Evolutionary conservation across 2,113 vertebrate genomes (phyloP), one percentile per base, ranked within the genome.

Genomic region (Catharus minimus): DNA sequence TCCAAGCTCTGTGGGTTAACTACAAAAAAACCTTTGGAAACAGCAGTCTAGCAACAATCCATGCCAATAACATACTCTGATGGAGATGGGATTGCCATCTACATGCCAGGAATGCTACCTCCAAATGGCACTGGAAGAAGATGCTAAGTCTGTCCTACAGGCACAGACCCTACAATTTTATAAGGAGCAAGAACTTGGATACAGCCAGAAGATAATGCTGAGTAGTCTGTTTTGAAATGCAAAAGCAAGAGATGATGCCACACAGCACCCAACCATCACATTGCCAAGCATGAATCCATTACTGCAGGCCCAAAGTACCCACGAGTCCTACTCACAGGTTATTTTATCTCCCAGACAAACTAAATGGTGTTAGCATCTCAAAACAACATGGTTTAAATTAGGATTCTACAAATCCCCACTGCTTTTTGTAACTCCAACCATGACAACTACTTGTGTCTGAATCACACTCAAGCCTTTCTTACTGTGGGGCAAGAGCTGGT

Each of bases 11-110:
- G 39, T 8, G 46, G 36, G 65, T 77, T 71, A 94, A 56, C 57
- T n/a, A 27, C 26, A 89, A 87, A 26, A 86, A 89, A 93, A 58
- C 67, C 60, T 85, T 82, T 89, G 82, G 81, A 80, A 85, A 46
- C 33, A 49, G 46, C 16, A 76, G 64, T 21, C 69, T 67, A 50
- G 58, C 38, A 43, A 49, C 23, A 93, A 44, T 10, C 77, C 66
- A 23, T 52, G 67, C 50, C 50, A 86, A 14, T 15, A 78, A 55
- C 33, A 14, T 3, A 26, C n/a, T 47, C 33, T 15, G 23, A 64
- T 28, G 65, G 71, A 90, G 83, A 90, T 0, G 3, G 2, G 77
- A 55, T 49, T 39, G 36, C 72, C 43, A 88, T 39, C 56, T 47
- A 64, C 52, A n/a, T 58, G 44, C 47, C 80, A 81, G 2, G 1